These are phyloP conservation scores for Nasonia longicornis DNA, from an alignment of 1,140 invertebrate species.

Conservation along the genomic window DNA sequence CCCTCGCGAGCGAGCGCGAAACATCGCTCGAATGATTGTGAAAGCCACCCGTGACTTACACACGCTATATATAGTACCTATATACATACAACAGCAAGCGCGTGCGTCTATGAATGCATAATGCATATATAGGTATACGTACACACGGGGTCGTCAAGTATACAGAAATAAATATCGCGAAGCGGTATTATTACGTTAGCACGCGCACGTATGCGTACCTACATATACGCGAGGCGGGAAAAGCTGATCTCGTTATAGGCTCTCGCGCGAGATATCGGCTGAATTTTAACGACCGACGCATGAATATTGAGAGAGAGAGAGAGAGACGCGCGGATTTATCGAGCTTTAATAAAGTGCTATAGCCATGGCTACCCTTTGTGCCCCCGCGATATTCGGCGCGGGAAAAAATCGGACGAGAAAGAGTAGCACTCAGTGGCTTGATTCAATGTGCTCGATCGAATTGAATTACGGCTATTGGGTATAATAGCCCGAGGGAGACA, in stretches of 20 bases:
- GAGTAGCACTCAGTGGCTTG: no score
- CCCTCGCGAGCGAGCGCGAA: slow-evolving; percentile 23
- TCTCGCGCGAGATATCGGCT: background rate
- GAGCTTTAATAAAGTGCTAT: slow-evolving; percentile 24
- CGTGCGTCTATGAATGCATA: slow-evolving; percentile 39
- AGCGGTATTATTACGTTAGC: slow-evolving; percentile 3
- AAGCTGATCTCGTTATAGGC: slow-evolving; percentile 32
- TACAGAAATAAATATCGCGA: slow-evolving; percentile 19
- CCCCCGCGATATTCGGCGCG: background rate
- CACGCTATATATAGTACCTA: background rate
- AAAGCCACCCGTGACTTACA: slow-evolving; percentile 8
- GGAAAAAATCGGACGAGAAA: slow-evolving; percentile 8
- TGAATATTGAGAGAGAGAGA: slow-evolving; percentile 20
- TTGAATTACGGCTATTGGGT: background rate
- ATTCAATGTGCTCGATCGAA: background rate
- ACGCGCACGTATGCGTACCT: background rate
- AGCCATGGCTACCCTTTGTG: slow-evolving; percentile 13
- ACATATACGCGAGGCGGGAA: background rate
- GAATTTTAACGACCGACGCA: slow-evolving; percentile 33
- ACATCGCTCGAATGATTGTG: slow-evolving; percentile 39
- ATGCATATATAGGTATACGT: slow-evolving; percentile 16
- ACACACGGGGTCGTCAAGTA: background rate
- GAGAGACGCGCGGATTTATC: slow-evolving; percentile 27
- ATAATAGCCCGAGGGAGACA: background rate
- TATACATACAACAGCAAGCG: slow-evolving; percentile 1